These are phyloP conservation scores for Orycteropus afer DNA, from an alignment of 2,113 vertebrate genomes.

Conservation along the genomic window DNA sequence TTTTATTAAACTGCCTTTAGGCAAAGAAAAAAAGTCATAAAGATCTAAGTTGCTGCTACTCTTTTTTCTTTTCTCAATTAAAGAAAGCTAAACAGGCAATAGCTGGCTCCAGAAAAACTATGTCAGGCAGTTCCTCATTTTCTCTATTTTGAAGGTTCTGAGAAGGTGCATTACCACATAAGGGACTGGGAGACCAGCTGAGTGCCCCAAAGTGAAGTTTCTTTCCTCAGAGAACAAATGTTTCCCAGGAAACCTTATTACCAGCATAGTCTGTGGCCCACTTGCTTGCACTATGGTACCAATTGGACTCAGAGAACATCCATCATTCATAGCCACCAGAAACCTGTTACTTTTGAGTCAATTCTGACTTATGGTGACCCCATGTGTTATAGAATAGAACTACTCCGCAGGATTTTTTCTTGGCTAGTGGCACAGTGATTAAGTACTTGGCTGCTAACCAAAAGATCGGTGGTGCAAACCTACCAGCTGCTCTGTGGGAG, in stretches of 20 bases:
- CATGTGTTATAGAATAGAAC: too few species aligned
- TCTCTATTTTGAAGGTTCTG: neutral
- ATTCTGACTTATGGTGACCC: neutral
- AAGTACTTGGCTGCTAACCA: neutral
- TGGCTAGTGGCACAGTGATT: neutral
- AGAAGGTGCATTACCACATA: neutral
- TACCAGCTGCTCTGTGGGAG: too few species aligned
- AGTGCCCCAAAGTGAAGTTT: neutral
- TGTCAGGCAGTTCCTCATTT: neutral
- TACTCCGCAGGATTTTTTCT: neutral
- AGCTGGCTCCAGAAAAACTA: neutral
- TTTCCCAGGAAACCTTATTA: neutral
- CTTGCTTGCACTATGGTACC: rapidly evolving
- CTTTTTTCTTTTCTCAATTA: neutral
- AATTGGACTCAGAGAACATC: rapidly evolving
- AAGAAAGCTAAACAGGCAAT: neutral
- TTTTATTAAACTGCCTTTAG: slow-evolving; percentile 41
- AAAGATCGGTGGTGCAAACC: neutral
- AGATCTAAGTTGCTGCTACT: neutral
- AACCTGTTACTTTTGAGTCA: neutral
- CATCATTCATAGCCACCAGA: neutral
- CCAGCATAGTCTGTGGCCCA: neutral
- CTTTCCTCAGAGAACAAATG: neutral
- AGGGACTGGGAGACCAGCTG: neutral
- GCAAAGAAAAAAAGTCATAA: neutral